A percentile compares a stretch with the other conserved stretches of the same genome.
Evolutionary conservation across 2,888 invertebrate species (phyloP).

Genomic region (Boloria selene): DNA sequence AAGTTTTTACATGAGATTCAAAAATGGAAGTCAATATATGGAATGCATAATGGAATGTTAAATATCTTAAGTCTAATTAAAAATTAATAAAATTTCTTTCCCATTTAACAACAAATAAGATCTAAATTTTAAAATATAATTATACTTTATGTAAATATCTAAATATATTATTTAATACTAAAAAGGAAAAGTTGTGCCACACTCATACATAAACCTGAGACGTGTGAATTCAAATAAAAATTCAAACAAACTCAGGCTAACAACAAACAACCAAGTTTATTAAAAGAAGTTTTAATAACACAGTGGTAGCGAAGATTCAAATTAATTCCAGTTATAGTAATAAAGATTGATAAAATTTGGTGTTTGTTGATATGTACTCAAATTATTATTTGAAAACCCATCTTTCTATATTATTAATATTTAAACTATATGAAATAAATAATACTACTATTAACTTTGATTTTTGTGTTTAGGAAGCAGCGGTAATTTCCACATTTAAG

Average conservation of each 20-base stretch:
- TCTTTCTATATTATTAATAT: slow-evolving; percentile 22
- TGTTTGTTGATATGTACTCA: no score
- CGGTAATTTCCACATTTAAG: slow-evolving; percentile 68
- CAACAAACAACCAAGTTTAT: no score
- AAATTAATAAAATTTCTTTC: slow-evolving; percentile 22
- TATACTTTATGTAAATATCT: slow-evolving; percentile 11
- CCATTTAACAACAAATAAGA: slow-evolving; percentile 21
- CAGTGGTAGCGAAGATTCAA: no score
- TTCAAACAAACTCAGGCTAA: no score
- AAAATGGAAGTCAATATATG: slow-evolving; percentile 14
- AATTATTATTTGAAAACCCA: background rate
- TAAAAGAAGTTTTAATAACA: no score
- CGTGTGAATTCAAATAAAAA: no score
- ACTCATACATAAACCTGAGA: background rate
- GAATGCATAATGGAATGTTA: slow-evolving; percentile 25
- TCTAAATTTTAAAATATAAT: slow-evolving; percentile 19
- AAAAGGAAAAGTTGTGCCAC: slow-evolving; percentile 14
- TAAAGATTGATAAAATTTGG: no score
- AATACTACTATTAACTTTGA: slow-evolving; percentile 27
- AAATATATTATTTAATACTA: slow-evolving; percentile 10
- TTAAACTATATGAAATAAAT: slow-evolving; percentile 35
- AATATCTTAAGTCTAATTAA: slow-evolving; percentile 10
- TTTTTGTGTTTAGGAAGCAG: slow-evolving; percentile 61
- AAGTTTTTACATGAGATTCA: slow-evolving; percentile 19
- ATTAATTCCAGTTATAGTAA: no score